Conservation (phyloP, 1,140 invertebrate species). For the Polyergus mexicanus region DNA sequence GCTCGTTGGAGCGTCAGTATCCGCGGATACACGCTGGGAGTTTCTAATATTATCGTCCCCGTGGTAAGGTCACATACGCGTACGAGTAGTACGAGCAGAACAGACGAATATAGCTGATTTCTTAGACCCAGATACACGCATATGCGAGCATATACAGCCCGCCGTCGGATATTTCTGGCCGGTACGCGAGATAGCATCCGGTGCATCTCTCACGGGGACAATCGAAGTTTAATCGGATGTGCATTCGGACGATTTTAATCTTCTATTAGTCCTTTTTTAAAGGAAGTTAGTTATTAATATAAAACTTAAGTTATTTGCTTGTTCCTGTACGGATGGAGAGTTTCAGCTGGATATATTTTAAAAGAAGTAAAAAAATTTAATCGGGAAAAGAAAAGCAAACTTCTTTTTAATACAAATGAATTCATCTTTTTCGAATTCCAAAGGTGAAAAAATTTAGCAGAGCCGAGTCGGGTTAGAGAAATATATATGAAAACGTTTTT, state of each 20-base stretch:
- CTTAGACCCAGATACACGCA: conserved; percentile 62
- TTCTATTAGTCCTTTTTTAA: neutral
- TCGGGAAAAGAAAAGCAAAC: neutral
- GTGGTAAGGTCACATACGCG: conserved; percentile 57
- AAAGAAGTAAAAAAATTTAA: too few species aligned
- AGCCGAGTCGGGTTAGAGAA: neutral
- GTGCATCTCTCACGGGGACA: conserved; percentile 35
- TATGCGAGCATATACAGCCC: conserved; percentile 23
- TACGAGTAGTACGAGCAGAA: conserved; percentile 43
- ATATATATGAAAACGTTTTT: conserved; percentile 13
- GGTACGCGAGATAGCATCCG: conserved; percentile 39
- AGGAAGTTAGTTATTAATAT: neutral
- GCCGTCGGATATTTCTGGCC: conserved; percentile 48
- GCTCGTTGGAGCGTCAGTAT: conserved; percentile 18
- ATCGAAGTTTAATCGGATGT: neutral
- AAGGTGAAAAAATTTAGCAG: conserved; percentile 11
- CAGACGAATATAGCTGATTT: conserved; percentile 64
- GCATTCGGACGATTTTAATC: conserved; percentile 11
- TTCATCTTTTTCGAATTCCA: neutral
- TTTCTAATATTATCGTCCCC: conserved; percentile 59
- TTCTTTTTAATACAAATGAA: neutral
- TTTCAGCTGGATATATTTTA: neutral
- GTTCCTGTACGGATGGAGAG: neutral
- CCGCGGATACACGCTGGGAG: conserved; percentile 37
- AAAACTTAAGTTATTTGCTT: neutral